Conservation (phyloP, 2,797 vertebrate species). For the Crocodylus rhombifer region DNA sequence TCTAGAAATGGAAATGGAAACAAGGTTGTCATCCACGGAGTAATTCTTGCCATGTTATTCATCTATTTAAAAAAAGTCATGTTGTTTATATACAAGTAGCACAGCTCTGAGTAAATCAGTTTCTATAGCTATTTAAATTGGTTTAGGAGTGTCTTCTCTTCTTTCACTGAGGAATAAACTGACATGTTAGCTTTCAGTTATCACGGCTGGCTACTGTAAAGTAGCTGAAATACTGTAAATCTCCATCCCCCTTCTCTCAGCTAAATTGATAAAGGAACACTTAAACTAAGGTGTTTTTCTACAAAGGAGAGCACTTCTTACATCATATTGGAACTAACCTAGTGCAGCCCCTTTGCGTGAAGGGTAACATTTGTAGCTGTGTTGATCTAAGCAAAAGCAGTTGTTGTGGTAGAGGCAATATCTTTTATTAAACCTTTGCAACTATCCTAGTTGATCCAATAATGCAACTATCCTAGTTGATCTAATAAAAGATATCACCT, state of each 20-base stretch:
- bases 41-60: background rate
- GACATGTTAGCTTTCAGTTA: too few species aligned
- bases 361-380: too few species aligned
- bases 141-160: background rate
- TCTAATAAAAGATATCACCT: too few species aligned
- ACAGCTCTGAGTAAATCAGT: accelerated
- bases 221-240: too few species aligned
- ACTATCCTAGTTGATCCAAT: too few species aligned
- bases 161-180: background rate
- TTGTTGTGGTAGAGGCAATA: too few species aligned
- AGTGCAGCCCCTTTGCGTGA: background rate
- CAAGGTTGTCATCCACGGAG: background rate
- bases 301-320: constrained; percentile 56
- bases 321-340: accelerated
- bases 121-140: accelerated
- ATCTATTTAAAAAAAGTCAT: background rate
- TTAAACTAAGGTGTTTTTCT: background rate
- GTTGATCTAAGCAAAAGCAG: too few species aligned
- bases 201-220: background rate
- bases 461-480: too few species aligned
- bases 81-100: accelerated
- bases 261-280: accelerated
- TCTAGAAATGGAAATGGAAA: background rate
- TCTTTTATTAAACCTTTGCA: too few species aligned
- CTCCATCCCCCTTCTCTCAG: background rate